Evolutionary conservation across 1,140 invertebrate genomes (phyloP).

Genomic region (Coptotermes formosanus): DNA sequence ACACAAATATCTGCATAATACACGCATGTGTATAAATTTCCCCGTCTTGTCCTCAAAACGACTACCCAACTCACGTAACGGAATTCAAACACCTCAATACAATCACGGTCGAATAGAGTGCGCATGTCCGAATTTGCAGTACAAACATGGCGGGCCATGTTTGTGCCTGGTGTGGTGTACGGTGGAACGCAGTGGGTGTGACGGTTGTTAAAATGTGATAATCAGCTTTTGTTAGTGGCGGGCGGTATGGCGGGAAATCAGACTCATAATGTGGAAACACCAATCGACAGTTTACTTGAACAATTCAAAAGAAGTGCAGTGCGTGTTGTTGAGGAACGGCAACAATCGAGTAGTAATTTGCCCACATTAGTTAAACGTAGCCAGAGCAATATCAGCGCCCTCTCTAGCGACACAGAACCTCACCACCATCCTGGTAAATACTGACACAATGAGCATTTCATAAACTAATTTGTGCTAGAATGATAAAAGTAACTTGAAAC

Average conservation of each 20-base stretch:
- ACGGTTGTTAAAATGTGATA: not conserved
- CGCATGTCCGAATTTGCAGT: not conserved
- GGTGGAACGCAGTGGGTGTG: not conserved
- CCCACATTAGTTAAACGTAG: conserved; percentile 2
- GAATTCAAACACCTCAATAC: not conserved
- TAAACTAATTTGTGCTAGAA: not conserved
- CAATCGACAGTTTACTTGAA: conserved; percentile 79
- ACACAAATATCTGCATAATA: no score
- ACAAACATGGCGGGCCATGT: not conserved
- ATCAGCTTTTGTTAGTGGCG: not conserved
- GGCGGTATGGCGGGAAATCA: not conserved
- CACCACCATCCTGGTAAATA: not conserved
- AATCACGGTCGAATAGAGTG: not conserved
- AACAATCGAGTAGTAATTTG: conserved; percentile 12
- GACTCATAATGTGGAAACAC: conserved; percentile 65
- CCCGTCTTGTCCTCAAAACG: not conserved
- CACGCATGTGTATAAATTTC: no score
- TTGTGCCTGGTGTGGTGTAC: not conserved
- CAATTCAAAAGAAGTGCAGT: conserved; percentile 74
- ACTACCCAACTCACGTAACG: not conserved
- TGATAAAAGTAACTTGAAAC: not conserved
- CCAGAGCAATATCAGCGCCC: conserved; percentile 16
- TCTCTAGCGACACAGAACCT: not conserved
- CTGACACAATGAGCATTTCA: not conserved
- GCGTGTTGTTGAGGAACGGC: conserved; percentile 64